Base-by-base conservation (phyloP, 2,888 invertebrate genomes). In the Malacosoma neustria region DNA sequence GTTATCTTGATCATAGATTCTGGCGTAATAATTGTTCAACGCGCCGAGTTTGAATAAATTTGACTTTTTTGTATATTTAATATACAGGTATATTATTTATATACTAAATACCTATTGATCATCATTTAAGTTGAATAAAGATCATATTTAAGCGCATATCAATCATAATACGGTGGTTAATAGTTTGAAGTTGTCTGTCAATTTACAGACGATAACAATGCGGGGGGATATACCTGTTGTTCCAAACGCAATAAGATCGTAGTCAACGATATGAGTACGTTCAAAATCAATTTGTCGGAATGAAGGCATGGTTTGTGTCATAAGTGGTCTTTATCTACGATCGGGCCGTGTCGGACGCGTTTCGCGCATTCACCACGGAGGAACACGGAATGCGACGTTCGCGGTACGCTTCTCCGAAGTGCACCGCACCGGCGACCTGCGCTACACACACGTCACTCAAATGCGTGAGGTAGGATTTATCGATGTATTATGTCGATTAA, bases 271-370 rank as follows among this genome's bases (percentile, higher is more conserved):
- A 64, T 38, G 48, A 45, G 42, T 61, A 58, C 66, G 62, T 70
- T 74, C 56, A 54, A 73, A 82, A 81, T 81, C 79, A 81, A 81
- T 79, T 81, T 81, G 76, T 75, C 72, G 66, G 72, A 73, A 72
- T 73, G 69, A 75, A 74, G 72, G 72, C 77, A 75, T 68, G 73
- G 68, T 66, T 70, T 69, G 70, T 74, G 75, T 80, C 79, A 81
- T 79, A 81, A 77, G 68, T 64, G 66, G 62, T 54, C 55, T 65
- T 74, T 80, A 82, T 84, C 82, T 77, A 58, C 53, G 64, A 79
- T 79, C 80, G 63, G 59, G 61, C 58, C 60, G 67, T 70, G 76
- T 77, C 76, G 70, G 73, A 71, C 62, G 58, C 45, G 71, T 66
- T 77, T 82, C 66, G 79, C 81, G 77, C 73, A 76, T 69, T 63